Base-by-base conservation (phyloP, 2,888 invertebrate species). In the Apamea sordens region DNA sequence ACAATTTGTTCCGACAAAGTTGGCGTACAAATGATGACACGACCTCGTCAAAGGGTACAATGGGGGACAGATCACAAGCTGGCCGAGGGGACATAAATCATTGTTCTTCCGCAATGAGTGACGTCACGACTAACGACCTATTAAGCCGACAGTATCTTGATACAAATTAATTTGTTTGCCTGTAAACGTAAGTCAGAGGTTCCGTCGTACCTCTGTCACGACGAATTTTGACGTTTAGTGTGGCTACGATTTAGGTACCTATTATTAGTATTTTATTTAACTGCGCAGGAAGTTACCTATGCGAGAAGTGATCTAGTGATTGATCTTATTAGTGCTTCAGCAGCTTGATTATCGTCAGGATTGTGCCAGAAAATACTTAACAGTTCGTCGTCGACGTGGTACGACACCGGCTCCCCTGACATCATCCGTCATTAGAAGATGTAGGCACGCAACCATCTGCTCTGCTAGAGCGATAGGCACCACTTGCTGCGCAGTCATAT, bases 11-110 rank as follows among this genome's bases (percentile, higher is more conserved):
- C 78, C 79, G 81, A 73, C 78, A 87, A 85, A 83, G 87, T 86
- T 86, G 82, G 69, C 77, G 82, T 71, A 76, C 86, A 84, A 88
- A 85, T 85, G 83, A 79, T 75, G 82, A 84, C 80, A 76, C 53
- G 79, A 73, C 73, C 80, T 83, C 87, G 86, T 89, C 89, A 91
- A 91, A 90, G 89, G 88, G 89, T 90, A 90, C 80, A 89, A 89
- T 86, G 84, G 73, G 65, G 67, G 76, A 87, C 85, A 74, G 82
- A 88, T 85, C 86, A 79, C 86, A 80, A 85, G 73, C 67, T 67
- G 86, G 76, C 76, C 59, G 81, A 83, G 85, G 70, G 85, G 88
- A 89, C 90, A 93, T 93, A 90, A 93, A 93, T 94, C 93, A 93
- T 90, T 88, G 86, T 85, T 75, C 79, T 73, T 79, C 79, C 80